Evolutionary conservation across 2,797 vertebrate genomes (phyloP).

Genomic region (Sciaenops ocellatus): DNA sequence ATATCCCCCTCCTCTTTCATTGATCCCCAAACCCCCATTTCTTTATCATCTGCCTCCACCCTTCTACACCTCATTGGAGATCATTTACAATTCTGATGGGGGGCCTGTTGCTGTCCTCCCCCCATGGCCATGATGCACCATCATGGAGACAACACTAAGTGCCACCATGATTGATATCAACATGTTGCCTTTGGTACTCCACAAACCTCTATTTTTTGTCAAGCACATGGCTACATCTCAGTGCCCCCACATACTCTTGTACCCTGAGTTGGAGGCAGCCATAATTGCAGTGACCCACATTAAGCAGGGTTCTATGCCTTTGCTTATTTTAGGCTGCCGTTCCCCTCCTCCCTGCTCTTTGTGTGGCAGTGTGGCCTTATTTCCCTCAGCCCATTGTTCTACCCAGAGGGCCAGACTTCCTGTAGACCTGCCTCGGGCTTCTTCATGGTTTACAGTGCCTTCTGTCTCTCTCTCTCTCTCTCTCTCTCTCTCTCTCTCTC

Average conservation of each 20-base stretch:
- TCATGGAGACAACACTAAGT: slow-evolving; percentile 8
- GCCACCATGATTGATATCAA: slow-evolving; percentile 38
- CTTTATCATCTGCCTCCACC: slow-evolving; percentile 19
- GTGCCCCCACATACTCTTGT: neutral
- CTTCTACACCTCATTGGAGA: slow-evolving; percentile 16
- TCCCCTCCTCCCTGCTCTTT: slow-evolving; percentile 60
- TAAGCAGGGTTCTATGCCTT: slow-evolving; percentile 12
- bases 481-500: neutral
- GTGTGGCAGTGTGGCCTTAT: slow-evolving; percentile 52
- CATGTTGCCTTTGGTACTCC: slow-evolving; percentile 5
- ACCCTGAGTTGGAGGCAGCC: slow-evolving; percentile 2
- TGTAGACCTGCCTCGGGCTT: slow-evolving; percentile 62
- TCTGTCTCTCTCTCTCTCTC: neutral
- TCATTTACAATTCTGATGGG: slow-evolving; percentile 56
- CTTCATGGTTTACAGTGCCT: neutral
- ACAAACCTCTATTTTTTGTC: slow-evolving; percentile 1
- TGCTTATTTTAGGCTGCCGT: slow-evolving; percentile 55
- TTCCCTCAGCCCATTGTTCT: slow-evolving; percentile 76
- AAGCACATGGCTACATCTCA: neutral
- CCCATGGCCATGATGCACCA: neutral
- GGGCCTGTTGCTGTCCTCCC: slow-evolving; percentile 44
- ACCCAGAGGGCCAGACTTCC: slow-evolving; percentile 66
- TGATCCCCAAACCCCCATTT: neutral
- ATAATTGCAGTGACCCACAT: slow-evolving; percentile 51
- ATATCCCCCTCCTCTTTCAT: neutral